Evolutionary conservation across 2,113 vertebrate species (phyloP), one percentile per base, ranked within the genome.

Genomic region (Anas platyrhynchos): DNA sequence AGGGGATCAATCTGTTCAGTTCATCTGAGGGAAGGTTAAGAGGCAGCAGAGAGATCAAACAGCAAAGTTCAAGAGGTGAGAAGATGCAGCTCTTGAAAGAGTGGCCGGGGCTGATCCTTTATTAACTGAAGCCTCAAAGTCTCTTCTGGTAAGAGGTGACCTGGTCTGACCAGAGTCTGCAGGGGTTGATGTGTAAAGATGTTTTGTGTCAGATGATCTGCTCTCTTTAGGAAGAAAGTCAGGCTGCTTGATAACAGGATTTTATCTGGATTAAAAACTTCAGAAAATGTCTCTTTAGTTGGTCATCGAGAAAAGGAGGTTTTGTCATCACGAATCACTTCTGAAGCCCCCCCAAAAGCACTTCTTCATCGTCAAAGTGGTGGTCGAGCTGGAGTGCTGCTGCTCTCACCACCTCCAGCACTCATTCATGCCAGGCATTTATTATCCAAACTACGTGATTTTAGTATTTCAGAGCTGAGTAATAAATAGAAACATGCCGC

Each of bases 71-170:
- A 88, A 43, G 77, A 72, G 43, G 11, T 65, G 62, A 54, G 67
- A 66, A 85, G 54, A 50, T 2, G 0, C 15, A 85, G 6, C 7
- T 73, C 5, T 38, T 63, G 26, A 63, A 0, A 0, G 73, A 82
- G 59, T 55, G 27, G 3, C 32, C 73, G 36, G 26, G 29, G 16
- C 18, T 80, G 27, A 13, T 77, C 31, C 26, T 83, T 93, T 59
- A 41, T 85, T 73, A 85, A 8, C 31, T 56, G 73, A n/a, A 66
- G 36, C 59, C 59, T 83, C 20, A 5, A 21, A 94, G 15, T 7
- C 38, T 87, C 34, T 73, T 66, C 9, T 7, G 62, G 84, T 62
- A 94, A 59, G 62, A 69, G 41, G 7, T 71, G 74, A 74, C 74
- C 62, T 75, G 12, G 20, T 74, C 59, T 92, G 78, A 66, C 48